These are phyloP conservation scores for Leucoma salicis DNA, from an alignment of 2,888 invertebrate genomes.

Conservation along the genomic window DNA sequence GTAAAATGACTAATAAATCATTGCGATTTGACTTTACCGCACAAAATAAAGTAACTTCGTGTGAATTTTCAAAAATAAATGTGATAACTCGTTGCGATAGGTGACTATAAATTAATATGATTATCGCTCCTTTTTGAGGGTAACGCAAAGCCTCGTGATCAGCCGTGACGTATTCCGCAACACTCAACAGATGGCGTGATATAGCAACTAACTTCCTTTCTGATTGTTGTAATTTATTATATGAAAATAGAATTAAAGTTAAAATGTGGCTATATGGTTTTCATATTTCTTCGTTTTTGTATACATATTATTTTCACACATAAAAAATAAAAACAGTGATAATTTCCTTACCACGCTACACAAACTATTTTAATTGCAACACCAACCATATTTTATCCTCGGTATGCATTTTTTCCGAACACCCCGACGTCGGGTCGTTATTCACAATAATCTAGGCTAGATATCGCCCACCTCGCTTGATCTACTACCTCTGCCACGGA, in stretches of 20 bases:
- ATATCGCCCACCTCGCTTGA: slow-evolving; percentile 69
- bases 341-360: slow-evolving; percentile 26
- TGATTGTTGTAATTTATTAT: slow-evolving; percentile 28
- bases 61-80: slow-evolving; percentile 37
- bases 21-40: slow-evolving; percentile 21
- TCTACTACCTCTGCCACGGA: slow-evolving; percentile 62
- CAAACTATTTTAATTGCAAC: slow-evolving; percentile 72
- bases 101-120: slow-evolving; percentile 64
- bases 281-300: neutral
- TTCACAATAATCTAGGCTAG: slow-evolving; percentile 77
- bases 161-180: slow-evolving; percentile 18
- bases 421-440: slow-evolving; percentile 60
- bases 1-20: slow-evolving; percentile 13
- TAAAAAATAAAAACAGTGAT: slow-evolving; percentile 8
- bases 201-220: slow-evolving; percentile 9
- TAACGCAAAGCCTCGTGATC: slow-evolving; percentile 42
- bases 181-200: slow-evolving; percentile 11
- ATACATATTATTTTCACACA: slow-evolving; percentile 7
- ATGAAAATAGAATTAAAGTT: slow-evolving; percentile 7
- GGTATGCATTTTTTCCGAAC: slow-evolving; percentile 56
- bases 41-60: slow-evolving; percentile 16
- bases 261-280: neutral
- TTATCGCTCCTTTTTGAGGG: slow-evolving; percentile 65
- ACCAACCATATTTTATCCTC: slow-evolving; percentile 69
- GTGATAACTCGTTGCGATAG: slow-evolving; percentile 33